A percentile compares a stretch with the other conserved stretches of the same genome.
Conservation (phyloP, 1,140 invertebrate species). For the Drosophila subpulchrella region DNA sequence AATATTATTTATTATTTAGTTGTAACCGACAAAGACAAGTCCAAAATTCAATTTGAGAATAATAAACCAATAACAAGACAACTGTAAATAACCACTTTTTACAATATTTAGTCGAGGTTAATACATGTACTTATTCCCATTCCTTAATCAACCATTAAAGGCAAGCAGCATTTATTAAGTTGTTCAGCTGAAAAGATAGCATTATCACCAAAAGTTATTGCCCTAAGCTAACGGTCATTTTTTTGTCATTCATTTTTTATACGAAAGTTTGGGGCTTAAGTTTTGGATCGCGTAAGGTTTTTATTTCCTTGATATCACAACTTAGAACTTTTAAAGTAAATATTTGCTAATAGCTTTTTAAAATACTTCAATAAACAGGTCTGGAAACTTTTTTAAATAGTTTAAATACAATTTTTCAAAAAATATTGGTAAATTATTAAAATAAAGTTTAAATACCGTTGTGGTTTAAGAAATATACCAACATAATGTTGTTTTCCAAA, state of each 20-base stretch:
- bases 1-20: slow-evolving; percentile 78
- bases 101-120: background rate
- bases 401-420: no score
- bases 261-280: background rate
- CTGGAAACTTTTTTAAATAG: no score
- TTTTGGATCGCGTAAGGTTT: no score
- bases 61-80: slow-evolving; percentile 41
- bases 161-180: background rate
- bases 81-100: slow-evolving; percentile 1
- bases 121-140: background rate
- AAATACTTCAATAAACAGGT: background rate
- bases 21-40: slow-evolving; percentile 37
- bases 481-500: no score
- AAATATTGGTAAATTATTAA: no score
- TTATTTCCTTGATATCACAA: no score
- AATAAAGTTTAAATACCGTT: no score
- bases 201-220: background rate
- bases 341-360: no score
- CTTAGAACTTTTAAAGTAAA: no score
- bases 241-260: background rate
- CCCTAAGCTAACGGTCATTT: background rate
- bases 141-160: background rate
- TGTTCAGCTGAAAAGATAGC: background rate
- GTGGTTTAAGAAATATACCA: no score
- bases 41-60: slow-evolving; percentile 37